phyloP scores from a whole-genome alignment of 2,797 vertebrate species.

The Sciurus carolinensis region DNA sequence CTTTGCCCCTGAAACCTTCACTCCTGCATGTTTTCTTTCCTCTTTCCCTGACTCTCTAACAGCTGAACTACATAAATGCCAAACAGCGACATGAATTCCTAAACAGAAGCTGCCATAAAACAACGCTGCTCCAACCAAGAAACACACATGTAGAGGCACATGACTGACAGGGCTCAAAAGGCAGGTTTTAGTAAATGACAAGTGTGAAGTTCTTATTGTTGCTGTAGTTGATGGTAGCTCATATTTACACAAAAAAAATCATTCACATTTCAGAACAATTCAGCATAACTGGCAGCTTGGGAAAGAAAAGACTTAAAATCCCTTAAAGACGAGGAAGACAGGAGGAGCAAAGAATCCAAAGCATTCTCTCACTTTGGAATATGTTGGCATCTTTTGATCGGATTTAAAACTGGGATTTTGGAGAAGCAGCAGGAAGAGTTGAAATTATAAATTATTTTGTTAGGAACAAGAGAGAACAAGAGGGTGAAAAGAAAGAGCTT shows the following conservation, averaged over 20 bases:
- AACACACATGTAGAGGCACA: slow-evolving; percentile 67
- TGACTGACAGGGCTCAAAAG: slow-evolving; percentile 84
- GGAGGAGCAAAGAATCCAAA: slow-evolving; percentile 78
- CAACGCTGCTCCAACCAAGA: slow-evolving; percentile 76
- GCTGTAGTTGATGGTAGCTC: slow-evolving; percentile 45
- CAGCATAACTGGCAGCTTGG: slow-evolving; percentile 70
- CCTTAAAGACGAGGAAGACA: slow-evolving; percentile 84
- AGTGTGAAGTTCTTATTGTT: slow-evolving; percentile 85
- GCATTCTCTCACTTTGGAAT: slow-evolving; percentile 86
- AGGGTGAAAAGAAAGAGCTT: slow-evolving; percentile 79
- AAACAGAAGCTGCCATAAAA: slow-evolving; percentile 82
- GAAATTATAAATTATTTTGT: slow-evolving; percentile 85
- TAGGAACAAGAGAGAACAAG: slow-evolving; percentile 74
- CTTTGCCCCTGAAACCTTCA: slow-evolving; percentile 76
- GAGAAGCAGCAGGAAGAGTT: slow-evolving; percentile 84
- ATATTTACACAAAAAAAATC: slow-evolving; percentile 72
- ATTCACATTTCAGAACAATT: slow-evolving; percentile 81
- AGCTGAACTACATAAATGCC: slow-evolving; percentile 88
- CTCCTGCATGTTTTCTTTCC: slow-evolving; percentile 75
- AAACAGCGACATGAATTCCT: slow-evolving; percentile 84
- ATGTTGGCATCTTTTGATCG: slow-evolving; percentile 87
- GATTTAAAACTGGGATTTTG: slow-evolving; percentile 84
- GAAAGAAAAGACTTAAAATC: slow-evolving; percentile 81
- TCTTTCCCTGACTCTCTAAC: slow-evolving; percentile 76
- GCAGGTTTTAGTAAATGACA: slow-evolving; percentile 82